Base-by-base conservation (phyloP, 1,140 invertebrate species). In the Dolichoris vasculosae region DNA sequence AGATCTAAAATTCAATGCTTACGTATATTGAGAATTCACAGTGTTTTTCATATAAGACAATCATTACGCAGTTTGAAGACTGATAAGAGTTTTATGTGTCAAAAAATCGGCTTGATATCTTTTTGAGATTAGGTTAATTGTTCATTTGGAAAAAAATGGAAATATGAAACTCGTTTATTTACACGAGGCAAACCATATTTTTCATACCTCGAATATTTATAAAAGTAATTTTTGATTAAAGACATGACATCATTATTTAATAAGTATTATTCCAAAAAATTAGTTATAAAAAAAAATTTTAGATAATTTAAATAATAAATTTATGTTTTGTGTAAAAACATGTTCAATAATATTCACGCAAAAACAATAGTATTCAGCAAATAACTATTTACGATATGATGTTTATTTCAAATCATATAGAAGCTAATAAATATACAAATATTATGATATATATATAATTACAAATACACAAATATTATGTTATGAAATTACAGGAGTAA, bases 81-180 rank as follows among this genome's bases (percentile, higher is more conserved):
- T 35, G 82, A 84, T 84, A 84, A 84, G 73, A 77, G 30, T 71
- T 75, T 64, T 46, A 67, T 55, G 71, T 23, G 71, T 83, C 51
- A 63, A 83, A 83, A 83, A 83, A 83, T 75, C 51, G 23, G 40
- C 59, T 67, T 78, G 51, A 84, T 84, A 84, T 84, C 73, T 84
- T 84, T 76, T 83, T 77, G 23, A 84, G 82, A 77, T 84, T 84
- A 78, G 82, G 59, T 78, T 77, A 77, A 64, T 78, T 83, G 82
- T 76, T 83, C 82, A 26, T 64, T 64, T 38, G 43, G 46, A 76
- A 81, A 32, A 75, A 46, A 63, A 40, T 59, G 20, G 23, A 81
- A 48, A 32, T 38, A 59, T 40, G 51, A 40, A 81, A 67, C 63
- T 38, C 32, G 84, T 63, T 63, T 85, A 26, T 78, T 73, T 76